These are phyloP conservation scores for Macroglossus sobrinus DNA, from an alignment of 2,113 vertebrate genomes.

Conservation along the genomic window DNA sequence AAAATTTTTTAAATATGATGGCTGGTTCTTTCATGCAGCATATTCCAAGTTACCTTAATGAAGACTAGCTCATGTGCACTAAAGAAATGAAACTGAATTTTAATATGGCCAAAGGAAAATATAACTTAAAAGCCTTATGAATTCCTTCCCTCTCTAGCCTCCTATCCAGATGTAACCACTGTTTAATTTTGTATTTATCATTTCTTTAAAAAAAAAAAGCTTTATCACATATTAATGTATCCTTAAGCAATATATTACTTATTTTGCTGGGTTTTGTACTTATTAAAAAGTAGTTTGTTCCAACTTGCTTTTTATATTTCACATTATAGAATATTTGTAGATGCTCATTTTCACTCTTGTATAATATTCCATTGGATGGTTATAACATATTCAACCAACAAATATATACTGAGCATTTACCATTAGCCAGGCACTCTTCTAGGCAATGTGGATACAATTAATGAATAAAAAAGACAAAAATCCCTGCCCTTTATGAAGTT, in stretches of 20 bases:
- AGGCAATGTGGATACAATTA: constrained; percentile 16
- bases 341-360: neutral
- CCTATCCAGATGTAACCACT: neutral
- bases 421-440: neutral
- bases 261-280: constrained; percentile 21
- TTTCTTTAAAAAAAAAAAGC: neutral
- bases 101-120: constrained; percentile 30
- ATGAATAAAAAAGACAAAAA: constrained; percentile 3
- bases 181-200: neutral
- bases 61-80: neutral
- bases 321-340: neutral
- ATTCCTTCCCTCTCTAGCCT: neutral
- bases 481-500: neutral
- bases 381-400: neutral
- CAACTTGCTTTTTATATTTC: constrained; percentile 29
- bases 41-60: constrained; percentile 2
- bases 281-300: neutral
- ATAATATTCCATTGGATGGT: neutral
- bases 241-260: neutral
- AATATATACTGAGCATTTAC: neutral
- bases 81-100: constrained; percentile 41
- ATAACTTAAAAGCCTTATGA: neutral
- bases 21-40: neutral
- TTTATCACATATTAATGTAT: neutral
- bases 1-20: constrained; percentile 12